These are phyloP conservation scores for Coturnix japonica DNA, from an alignment of 2,113 vertebrate genomes.

Conservation along the genomic window DNA sequence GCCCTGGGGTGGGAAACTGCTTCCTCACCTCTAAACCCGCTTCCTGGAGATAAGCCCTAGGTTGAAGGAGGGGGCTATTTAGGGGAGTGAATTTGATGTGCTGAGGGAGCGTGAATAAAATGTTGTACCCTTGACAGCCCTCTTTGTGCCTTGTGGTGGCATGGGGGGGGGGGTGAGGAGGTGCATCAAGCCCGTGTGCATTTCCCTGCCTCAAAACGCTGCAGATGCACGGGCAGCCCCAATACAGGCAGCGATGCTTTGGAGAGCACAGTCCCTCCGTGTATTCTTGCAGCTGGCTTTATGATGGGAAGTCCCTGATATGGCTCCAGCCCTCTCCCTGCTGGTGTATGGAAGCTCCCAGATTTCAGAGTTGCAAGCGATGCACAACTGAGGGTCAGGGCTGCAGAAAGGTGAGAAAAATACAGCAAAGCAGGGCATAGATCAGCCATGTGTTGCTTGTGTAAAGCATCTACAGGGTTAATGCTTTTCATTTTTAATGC, in stretches of 20 bases:
- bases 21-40: neutral
- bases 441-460: neutral
- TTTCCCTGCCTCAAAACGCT: neutral
- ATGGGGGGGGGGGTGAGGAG: neutral
- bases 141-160: neutral
- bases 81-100: neutral
- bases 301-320: neutral
- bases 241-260: neutral
- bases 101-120: neutral
- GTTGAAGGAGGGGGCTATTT: neutral
- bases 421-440: neutral
- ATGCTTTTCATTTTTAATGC: neutral
- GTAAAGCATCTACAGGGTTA: neutral
- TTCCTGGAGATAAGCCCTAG: conserved; percentile 13
- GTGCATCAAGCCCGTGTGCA: neutral
- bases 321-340: neutral
- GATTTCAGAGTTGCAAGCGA: neutral
- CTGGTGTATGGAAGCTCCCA: neutral
- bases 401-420: neutral
- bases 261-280: neutral
- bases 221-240: neutral
- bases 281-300: neutral
- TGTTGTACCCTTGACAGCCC: neutral
- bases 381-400: rapidly evolving
- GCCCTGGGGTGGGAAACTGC: conserved; percentile 14